A percentile compares a stretch with the other conserved stretches of the same genome.
Conservation (phyloP, 1,140 invertebrate species). For the Oscheius sp. region DNA sequence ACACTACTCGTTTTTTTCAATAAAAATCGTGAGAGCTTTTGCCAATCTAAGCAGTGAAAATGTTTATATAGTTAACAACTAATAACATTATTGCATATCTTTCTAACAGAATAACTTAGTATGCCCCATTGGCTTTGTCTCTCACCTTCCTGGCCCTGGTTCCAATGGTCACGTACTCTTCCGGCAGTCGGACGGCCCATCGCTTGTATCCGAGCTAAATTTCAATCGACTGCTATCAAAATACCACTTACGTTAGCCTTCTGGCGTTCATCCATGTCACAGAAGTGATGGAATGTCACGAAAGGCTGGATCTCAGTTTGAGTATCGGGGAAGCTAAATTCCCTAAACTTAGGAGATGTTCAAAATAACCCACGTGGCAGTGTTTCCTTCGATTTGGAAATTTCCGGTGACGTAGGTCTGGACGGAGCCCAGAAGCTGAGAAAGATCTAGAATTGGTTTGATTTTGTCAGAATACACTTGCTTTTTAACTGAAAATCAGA, state of each 20-base stretch:
- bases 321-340: constrained; percentile 18
- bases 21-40: too few relatives aligned
- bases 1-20: too few relatives aligned
- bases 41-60: too few relatives aligned
- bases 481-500: too few relatives aligned
- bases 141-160: constrained; percentile 15
- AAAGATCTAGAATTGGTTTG: neutral
- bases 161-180: constrained; percentile 28
- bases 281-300: constrained; percentile 23
- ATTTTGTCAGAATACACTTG: too few relatives aligned
- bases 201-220: constrained; percentile 22
- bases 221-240: neutral
- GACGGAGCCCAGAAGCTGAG: neutral
- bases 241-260: neutral
- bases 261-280: neutral
- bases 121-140: too few relatives aligned
- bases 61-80: too few relatives aligned
- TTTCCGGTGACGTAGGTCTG: constrained; percentile 18
- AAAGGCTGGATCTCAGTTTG: constrained; percentile 26
- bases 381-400: constrained; percentile 24
- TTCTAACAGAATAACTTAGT: too few relatives aligned
- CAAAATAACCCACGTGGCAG: neutral
- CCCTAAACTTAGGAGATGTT: neutral
- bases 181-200: constrained; percentile 18
- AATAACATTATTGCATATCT: too few relatives aligned